Evolutionary conservation across 2,113 vertebrate genomes (phyloP), one percentile per base, ranked within the genome.

Genomic region (Pandion haliaetus): DNA sequence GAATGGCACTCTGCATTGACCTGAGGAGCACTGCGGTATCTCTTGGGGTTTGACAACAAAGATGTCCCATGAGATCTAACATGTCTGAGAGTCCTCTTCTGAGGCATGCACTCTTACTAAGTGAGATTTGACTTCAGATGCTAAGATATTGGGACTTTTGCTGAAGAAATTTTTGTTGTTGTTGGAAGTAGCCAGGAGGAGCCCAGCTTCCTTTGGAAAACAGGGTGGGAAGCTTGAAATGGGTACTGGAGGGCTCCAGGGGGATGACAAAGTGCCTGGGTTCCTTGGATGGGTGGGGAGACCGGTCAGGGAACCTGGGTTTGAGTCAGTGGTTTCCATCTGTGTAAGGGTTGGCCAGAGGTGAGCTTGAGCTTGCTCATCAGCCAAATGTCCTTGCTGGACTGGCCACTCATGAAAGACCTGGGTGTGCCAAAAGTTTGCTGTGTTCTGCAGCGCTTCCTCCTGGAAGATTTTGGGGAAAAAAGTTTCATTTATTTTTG

Each of bases 301-400:
- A 94, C 55, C 70, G 47, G 83, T 85, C n/a, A 66, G 66, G 63
- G 90, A 96, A 97, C 95, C 93, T 95, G 95, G 76, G 88, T 55
- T 80, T 94, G 95, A 96, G 95, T 97, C 95, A 95, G 94, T 61
- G 93, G n/a, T 89, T 97, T 91, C 88, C 96, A 97, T 97, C 95
- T 98, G 96, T 82, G 47, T 34, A 52, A 92, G 88, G 96, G 97
- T 96, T 98, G 97, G 94, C 98, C 96, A 97, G 97, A 97, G 97
- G 98, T 95, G 96, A 98, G 66, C 8, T 24, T 31, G 58, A 86
- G 74, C 72, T 91, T 88, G 57, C 44, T 70, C 45, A 21, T 80
- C 59, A 59, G 89, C 92, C 95, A 50, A 29, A 77, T 62, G 79
- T 84, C 94, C 83, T 94, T 72, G 65, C 21, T 44, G 74, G 69